Conservation (phyloP, 2,888 invertebrate genomes). For the Netelia fuscicornis region DNA sequence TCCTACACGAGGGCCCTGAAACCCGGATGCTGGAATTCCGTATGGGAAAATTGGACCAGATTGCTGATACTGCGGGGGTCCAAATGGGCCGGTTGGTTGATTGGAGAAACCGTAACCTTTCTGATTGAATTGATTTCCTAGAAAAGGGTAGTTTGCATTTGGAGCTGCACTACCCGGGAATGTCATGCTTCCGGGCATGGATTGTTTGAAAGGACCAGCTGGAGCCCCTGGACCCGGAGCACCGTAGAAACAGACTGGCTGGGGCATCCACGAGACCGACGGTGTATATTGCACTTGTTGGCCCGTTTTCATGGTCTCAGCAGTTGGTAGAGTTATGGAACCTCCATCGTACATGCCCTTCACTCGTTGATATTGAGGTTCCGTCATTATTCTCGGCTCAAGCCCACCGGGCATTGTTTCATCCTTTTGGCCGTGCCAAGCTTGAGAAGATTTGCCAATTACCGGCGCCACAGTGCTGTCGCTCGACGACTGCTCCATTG, state of each 20-base stretch:
- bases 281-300: conserved; percentile 78
- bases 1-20: conserved; percentile 52
- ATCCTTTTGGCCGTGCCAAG: background rate
- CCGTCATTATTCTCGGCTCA: conserved; percentile 51
- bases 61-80: conserved; percentile 34
- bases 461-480: conserved; percentile 1
- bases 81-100: conserved; percentile 52
- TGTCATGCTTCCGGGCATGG: conserved; percentile 33
- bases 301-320: conserved; percentile 77
- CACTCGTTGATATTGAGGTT: conserved; percentile 14
- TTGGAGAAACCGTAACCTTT: conserved; percentile 52
- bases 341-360: conserved; percentile 53
- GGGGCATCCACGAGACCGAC: conserved; percentile 71
- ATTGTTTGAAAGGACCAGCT: conserved; percentile 27
- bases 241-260: conserved; percentile 75
- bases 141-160: conserved; percentile 21
- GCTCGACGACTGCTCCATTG: conserved; percentile 1
- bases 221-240: conserved; percentile 29
- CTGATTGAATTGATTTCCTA: conserved; percentile 47
- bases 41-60: conserved; percentile 22
- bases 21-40: conserved; percentile 1
- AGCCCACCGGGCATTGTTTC: background rate
- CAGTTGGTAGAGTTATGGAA: conserved; percentile 70
- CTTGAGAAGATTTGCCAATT: background rate
- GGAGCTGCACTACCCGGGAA: conserved; percentile 65